Evolutionary conservation across 1,140 invertebrate genomes (phyloP).

Genomic region (Drosophila arawakana): DNA sequence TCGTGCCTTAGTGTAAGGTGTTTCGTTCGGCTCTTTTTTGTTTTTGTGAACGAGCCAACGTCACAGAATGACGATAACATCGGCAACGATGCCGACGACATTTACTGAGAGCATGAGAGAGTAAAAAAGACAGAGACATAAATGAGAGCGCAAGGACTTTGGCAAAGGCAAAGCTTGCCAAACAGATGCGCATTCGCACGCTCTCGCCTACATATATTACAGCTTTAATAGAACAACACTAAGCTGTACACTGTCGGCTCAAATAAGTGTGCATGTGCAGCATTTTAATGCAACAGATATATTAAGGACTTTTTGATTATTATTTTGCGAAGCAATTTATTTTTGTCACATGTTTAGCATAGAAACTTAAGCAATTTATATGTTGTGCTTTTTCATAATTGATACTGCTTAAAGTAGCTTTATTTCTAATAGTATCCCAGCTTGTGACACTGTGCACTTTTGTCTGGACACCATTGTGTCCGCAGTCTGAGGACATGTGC

Average conservation of each 20-base stretch:
- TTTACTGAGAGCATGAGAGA: conserved; percentile 4
- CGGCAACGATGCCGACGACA: conserved; percentile 36
- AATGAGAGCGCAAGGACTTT: conserved; percentile 51
- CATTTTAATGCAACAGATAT: background rate
- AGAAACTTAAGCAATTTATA: too few species aligned
- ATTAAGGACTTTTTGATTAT: background rate
- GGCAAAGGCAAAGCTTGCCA: conserved; percentile 58
- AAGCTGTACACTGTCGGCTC: conserved; percentile 42
- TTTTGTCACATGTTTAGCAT: too few species aligned
- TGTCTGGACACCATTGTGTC: conserved; percentile 36
- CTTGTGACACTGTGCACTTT: background rate
- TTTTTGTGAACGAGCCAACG: conserved; percentile 41
- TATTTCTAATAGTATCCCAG: background rate
- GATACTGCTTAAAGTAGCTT: background rate
- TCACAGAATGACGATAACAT: conserved; percentile 46
- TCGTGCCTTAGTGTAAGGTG: conserved; percentile 34
- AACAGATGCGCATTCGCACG: conserved; percentile 75
- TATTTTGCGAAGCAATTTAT: background rate
- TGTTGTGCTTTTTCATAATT: too few species aligned
- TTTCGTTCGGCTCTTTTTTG: conserved; percentile 37
- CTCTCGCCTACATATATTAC: conserved; percentile 16
- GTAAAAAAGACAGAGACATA: background rate
- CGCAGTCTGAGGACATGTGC: conserved; percentile 69
- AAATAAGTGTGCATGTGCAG: background rate
- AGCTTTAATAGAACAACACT: conserved; percentile 18